Conservation (phyloP, 2,888 invertebrate genomes). For the Disparrhopalites patrizii region DNA sequence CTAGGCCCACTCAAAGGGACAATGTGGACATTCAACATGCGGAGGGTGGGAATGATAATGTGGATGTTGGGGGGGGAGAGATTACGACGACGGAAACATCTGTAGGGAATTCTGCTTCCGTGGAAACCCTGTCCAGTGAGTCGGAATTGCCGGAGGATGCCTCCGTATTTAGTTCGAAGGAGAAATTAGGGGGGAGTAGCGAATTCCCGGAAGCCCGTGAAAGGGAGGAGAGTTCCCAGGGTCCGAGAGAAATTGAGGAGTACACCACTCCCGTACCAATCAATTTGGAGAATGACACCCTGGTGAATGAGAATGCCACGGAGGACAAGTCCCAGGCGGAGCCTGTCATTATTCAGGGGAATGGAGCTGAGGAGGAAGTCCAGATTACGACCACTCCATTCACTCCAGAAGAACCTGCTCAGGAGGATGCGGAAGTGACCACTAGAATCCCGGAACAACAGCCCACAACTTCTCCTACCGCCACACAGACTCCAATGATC, state of each 20-base stretch:
- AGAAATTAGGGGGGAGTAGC: background rate
- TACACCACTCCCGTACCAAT: constrained; percentile 29
- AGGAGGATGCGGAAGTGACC: background rate
- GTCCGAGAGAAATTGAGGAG: constrained; percentile 25
- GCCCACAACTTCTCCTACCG: background rate
- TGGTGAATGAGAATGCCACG: constrained; percentile 37
- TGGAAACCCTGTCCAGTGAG: constrained; percentile 2
- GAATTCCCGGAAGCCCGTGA: too few relatives aligned
- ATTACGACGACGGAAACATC: constrained; percentile 7
- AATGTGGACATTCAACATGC: constrained; percentile 13
- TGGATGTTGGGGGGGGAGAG: background rate
- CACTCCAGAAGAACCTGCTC: background rate
- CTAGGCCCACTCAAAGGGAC: constrained; percentile 1
- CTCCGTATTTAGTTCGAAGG: background rate
- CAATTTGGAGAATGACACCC: constrained; percentile 38
- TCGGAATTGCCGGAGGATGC: constrained; percentile 14
- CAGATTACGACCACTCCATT: background rate
- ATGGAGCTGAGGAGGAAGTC: background rate
- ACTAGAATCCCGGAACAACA: background rate
- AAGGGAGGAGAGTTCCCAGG: constrained; percentile 1
- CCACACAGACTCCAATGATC: background rate
- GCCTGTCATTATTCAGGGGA: constrained; percentile 4
- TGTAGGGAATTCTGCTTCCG: background rate
- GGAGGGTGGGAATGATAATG: background rate
- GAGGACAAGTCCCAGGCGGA: constrained; percentile 34